Conservation (phyloP, 2,888 invertebrate species). For the Hypercompe scribonia region DNA sequence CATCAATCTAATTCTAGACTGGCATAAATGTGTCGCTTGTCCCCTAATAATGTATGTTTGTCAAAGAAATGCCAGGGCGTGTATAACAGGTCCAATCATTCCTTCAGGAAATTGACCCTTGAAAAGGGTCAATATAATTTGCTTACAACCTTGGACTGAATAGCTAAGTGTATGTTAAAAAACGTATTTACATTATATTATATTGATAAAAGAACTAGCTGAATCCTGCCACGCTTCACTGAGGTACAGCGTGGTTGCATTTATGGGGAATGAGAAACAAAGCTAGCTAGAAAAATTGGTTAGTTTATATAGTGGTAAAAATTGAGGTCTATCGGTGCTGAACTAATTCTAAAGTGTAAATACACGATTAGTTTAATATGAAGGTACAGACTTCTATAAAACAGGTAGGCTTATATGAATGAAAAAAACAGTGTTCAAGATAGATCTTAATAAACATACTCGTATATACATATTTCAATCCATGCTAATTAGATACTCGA, state of each 20-base stretch:
- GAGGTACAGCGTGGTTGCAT: no score
- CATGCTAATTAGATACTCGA: no score
- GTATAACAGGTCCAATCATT: conserved; percentile 41
- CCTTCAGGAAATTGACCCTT: conserved; percentile 41
- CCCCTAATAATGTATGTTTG: conserved; percentile 17
- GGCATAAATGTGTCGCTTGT: conserved; percentile 18
- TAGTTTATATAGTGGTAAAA: no score
- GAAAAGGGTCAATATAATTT: conserved; percentile 37
- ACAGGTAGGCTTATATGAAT: background rate
- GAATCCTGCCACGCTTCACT: background rate
- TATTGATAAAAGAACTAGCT: background rate
- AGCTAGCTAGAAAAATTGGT: no score
- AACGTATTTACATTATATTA: background rate
- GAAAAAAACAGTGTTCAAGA: background rate
- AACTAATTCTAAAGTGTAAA: no score
- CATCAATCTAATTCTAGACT: conserved; percentile 14
- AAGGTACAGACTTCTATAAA: no score
- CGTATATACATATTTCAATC: no score
- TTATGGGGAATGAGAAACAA: background rate
- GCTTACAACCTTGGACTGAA: conserved; percentile 18
- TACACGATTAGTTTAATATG: no score
- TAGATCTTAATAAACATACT: no score
- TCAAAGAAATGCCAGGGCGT: conserved; percentile 6
- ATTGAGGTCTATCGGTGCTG: no score
- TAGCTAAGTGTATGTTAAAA: conserved; percentile 7